These are phyloP conservation scores for Maniola jurtina DNA, from an alignment of 1,140 invertebrate species.

Conservation along the genomic window DNA sequence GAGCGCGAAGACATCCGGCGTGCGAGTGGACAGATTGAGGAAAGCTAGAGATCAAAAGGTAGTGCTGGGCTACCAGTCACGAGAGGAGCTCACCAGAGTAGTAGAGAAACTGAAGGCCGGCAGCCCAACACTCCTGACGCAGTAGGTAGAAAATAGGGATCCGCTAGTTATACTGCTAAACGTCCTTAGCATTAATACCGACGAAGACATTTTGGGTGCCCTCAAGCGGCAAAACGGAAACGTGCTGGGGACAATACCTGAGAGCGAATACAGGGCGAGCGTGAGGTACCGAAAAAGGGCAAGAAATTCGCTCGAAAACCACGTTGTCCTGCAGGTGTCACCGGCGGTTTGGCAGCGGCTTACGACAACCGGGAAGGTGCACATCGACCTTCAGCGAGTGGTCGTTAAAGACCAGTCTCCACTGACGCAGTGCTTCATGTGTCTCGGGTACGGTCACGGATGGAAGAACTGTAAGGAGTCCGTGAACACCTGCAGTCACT, in stretches of 20 bases:
- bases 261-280: background rate
- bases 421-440: too few relatives aligned
- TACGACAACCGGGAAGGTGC: background rate
- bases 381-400: background rate
- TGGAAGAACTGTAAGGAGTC: too few relatives aligned
- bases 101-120: background rate
- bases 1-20: background rate
- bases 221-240: background rate
- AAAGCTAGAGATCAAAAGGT: background rate
- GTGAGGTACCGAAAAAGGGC: background rate
- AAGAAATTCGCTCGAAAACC: background rate
- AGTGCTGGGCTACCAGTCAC: background rate
- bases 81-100: background rate
- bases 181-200: background rate
- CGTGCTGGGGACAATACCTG: background rate
- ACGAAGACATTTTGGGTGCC: background rate
- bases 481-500: too few relatives aligned
- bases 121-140: background rate
- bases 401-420: too few relatives aligned
- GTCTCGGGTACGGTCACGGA: too few relatives aligned
- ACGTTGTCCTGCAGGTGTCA: background rate
- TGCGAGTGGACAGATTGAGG: constrained; percentile 25
- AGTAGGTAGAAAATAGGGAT: background rate
- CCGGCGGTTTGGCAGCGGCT: background rate
- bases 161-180: background rate